These are phyloP conservation scores for Zaprionus lineosus DNA, from an alignment of 2,888 invertebrate species.

Conservation along the genomic window DNA sequence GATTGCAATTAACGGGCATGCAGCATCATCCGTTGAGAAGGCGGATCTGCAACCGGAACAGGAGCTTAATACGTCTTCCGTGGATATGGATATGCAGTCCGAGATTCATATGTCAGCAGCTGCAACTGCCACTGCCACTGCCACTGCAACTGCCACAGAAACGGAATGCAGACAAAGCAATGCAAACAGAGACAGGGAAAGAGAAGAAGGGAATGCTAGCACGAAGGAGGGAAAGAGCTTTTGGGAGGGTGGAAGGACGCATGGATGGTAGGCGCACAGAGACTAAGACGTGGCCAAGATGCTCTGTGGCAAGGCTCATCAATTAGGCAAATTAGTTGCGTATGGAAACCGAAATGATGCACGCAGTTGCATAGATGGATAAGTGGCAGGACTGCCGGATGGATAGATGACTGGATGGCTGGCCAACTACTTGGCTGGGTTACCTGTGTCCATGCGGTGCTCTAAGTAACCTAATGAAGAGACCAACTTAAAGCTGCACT, in stretches of 20 bases:
- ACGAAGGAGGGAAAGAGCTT: no score
- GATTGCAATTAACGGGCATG: conserved; percentile 72
- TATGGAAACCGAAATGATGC: no score
- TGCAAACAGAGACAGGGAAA: conserved; percentile 32
- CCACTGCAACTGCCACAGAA: conserved; percentile 61
- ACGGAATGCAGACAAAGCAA: conserved; percentile 57
- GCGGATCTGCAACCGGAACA: conserved; percentile 1
- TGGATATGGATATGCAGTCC: conserved; percentile 1
- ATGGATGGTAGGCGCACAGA: no score
- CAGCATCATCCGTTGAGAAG: neutral
- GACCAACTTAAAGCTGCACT: conserved; percentile 40
- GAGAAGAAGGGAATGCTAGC: no score
- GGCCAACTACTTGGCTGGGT: no score
- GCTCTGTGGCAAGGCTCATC: conserved; percentile 63
- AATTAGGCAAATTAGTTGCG: conserved; percentile 73
- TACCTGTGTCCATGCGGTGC: no score
- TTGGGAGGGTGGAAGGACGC: no score
- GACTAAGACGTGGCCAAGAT: conserved; percentile 49
- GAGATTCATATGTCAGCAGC: neutral
- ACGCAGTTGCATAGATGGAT: no score
- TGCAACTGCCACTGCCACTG: conserved; percentile 24
- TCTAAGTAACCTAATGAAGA: conserved; percentile 45
- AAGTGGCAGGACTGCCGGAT: no score
- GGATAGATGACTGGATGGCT: no score
- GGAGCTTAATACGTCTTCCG: conserved; percentile 17